Conservation (phyloP, 1,140 invertebrate species). For the Brachionus rubens region DNA sequence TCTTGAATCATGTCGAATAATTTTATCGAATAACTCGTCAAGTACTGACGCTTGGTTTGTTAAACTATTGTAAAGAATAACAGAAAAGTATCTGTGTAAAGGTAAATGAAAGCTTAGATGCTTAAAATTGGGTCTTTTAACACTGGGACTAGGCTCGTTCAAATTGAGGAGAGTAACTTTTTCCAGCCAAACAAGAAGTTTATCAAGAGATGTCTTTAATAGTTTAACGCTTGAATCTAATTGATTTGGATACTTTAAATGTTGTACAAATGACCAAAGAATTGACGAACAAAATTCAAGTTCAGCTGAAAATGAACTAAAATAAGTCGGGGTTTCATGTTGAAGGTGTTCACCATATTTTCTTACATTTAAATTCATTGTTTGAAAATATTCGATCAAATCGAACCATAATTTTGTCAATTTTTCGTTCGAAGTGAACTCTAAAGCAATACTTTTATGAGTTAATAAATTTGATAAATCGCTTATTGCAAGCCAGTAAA, state of each 20-base stretch:
- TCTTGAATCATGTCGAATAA: slow-evolving; percentile 48
- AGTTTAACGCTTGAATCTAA: neutral
- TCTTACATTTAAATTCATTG: slow-evolving; percentile 89
- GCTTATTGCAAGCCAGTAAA: slow-evolving; percentile 93
- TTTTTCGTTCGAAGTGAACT: slow-evolving; percentile 79
- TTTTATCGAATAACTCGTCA: slow-evolving; percentile 69
- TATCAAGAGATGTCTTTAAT: neutral
- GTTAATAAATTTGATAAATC: slow-evolving; percentile 95
- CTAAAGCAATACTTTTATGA: slow-evolving; percentile 79
- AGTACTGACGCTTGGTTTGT: slow-evolving; percentile 74
- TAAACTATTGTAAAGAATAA: slow-evolving; percentile 84
- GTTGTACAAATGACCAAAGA: slow-evolving; percentile 89
- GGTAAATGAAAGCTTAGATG: slow-evolving; percentile 81
- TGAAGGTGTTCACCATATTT: slow-evolving; percentile 87
- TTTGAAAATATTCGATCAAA: slow-evolving; percentile 88
- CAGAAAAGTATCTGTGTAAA: slow-evolving; percentile 85
- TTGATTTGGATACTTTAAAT: slow-evolving; percentile 64
- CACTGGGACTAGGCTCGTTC: neutral
- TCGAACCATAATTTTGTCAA: slow-evolving; percentile 89
- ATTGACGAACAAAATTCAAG: slow-evolving; percentile 90
- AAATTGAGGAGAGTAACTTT: neutral
- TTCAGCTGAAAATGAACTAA: slow-evolving; percentile 92
- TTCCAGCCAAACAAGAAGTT: slow-evolving; percentile 31
- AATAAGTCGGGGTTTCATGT: slow-evolving; percentile 92
- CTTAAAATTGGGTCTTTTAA: slow-evolving; percentile 30